A percentile compares a stretch with the other conserved stretches of the same genome.
phyloP scores from a whole-genome alignment of 2,113 vertebrate species.

The Chloroceryle aenea region DNA sequence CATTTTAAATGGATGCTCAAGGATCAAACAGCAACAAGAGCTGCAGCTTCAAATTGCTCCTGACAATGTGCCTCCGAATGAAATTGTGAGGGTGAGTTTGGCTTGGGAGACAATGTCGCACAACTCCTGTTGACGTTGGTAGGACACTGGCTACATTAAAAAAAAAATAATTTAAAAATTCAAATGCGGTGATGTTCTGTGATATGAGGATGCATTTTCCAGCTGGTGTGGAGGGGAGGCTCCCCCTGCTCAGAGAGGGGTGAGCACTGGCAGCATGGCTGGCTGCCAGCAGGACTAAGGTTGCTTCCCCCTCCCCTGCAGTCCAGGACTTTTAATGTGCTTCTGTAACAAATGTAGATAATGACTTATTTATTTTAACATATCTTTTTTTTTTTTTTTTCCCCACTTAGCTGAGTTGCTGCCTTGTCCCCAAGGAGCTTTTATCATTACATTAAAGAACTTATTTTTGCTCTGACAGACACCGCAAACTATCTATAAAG shows the following conservation, averaged over 20 bases:
- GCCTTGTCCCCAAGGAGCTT: background rate
- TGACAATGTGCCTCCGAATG: background rate
- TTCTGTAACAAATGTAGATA: background rate
- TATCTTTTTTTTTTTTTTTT: background rate
- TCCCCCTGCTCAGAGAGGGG: accelerated
- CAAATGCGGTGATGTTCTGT: accelerated
- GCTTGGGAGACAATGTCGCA: background rate
- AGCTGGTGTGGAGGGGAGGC: background rate
- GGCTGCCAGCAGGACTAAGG: background rate
- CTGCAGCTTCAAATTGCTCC: accelerated
- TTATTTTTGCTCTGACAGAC: background rate
- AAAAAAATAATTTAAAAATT: background rate
- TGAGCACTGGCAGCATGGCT: accelerated
- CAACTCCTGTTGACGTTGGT: background rate
- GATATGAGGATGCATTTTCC: accelerated
- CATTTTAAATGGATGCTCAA: background rate
- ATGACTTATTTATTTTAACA: background rate
- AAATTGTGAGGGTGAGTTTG: background rate
- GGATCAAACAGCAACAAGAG: background rate
- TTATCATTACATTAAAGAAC: background rate
- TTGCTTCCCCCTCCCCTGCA: accelerated
- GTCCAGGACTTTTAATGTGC: background rate
- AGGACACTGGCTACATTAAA: background rate
- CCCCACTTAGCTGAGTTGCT: background rate
- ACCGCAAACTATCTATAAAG: background rate